Conservation (phyloP, 1,140 invertebrate genomes). For the Drosophila watanabei region DNA sequence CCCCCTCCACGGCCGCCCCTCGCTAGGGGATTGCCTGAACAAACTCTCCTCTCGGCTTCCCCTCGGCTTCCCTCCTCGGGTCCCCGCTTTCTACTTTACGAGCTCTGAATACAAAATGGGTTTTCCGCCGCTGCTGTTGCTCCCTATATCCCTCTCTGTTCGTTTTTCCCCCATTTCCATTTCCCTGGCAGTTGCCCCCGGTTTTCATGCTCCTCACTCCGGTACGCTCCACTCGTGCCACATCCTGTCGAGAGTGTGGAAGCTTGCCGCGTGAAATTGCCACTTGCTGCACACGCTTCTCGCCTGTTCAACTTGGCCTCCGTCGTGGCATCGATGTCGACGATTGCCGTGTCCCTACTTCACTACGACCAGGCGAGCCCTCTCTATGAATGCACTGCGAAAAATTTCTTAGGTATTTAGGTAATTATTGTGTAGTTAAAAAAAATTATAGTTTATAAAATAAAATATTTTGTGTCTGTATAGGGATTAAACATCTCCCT, state of each 20-base stretch:
- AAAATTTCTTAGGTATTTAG: fast-evolving
- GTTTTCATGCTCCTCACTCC: background rate
- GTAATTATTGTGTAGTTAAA: background rate
- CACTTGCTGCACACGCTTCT: conserved; percentile 78
- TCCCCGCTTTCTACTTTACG: conserved; percentile 70
- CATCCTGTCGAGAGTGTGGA: conserved; percentile 11
- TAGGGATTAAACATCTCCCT: too few relatives aligned
- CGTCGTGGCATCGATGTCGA: conserved; percentile 68
- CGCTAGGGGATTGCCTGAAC: conserved; percentile 52
- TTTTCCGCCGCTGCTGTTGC: conserved; percentile 48
- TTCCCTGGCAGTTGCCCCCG: background rate
- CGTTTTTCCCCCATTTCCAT: background rate
- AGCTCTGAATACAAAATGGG: conserved; percentile 83
- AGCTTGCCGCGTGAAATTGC: conserved; percentile 79
- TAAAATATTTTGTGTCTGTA: background rate
- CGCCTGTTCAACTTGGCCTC: conserved; percentile 83
- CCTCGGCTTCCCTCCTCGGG: background rate
- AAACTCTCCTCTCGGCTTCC: conserved; percentile 9
- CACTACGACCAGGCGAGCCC: conserved; percentile 12
- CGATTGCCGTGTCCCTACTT: conserved; percentile 29
- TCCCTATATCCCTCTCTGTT: background rate
- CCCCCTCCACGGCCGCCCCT: background rate
- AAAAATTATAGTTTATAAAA: background rate
- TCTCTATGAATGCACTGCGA: background rate
- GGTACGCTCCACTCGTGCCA: conserved; percentile 2